These are phyloP conservation scores for Cryptosula pallasiana DNA, from an alignment of 2,888 invertebrate species.

Conservation along the genomic window DNA sequence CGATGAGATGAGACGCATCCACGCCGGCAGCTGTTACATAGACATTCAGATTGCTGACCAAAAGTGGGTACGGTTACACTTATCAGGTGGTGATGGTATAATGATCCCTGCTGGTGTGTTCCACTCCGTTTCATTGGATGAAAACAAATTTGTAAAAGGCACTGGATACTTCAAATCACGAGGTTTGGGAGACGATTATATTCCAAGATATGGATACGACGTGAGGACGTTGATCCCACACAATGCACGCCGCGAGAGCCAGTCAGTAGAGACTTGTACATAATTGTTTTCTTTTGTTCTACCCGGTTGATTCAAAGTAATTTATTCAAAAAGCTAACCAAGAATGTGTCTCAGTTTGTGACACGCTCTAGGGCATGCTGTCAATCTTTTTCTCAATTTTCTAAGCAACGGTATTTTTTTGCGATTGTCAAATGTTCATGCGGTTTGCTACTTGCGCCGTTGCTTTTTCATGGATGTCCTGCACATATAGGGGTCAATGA, in stretches of 20 bases:
- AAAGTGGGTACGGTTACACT: background rate
- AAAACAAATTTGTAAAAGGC: background rate
- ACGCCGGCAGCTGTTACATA: background rate
- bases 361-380: no score
- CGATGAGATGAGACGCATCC: background rate
- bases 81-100: background rate
- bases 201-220: slow-evolving; percentile 3
- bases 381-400: no score
- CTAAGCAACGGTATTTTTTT: no score
- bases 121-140: background rate
- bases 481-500: no score
- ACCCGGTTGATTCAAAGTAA: no score
- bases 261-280: background rate
- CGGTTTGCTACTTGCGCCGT: no score
- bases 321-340: no score
- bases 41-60: background rate
- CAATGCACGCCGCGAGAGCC: background rate
- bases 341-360: no score
- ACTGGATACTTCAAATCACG: slow-evolving; percentile 1
- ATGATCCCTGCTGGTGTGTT: background rate
- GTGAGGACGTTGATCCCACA: background rate
- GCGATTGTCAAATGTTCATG: no score
- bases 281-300: no score
- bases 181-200: background rate
- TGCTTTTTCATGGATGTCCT: no score